Evolutionary conservation across 2,797 vertebrate species (phyloP).

Genomic region (Scolopax bukidnonensis): DNA sequence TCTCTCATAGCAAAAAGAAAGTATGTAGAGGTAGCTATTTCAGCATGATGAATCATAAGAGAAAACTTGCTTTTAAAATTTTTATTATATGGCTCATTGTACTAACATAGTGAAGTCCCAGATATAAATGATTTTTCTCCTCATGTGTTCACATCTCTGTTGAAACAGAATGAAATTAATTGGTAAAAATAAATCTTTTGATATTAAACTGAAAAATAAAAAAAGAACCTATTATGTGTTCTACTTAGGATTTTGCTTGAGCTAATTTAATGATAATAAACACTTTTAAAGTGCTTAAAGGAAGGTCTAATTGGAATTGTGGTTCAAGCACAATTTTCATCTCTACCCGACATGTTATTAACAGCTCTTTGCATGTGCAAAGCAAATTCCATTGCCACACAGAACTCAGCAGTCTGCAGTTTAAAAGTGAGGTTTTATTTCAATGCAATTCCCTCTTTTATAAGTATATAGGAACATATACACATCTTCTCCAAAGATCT

Average conservation of each 20-base stretch:
- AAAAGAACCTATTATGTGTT: not conserved
- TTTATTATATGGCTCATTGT: not conserved
- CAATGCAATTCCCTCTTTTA: not conserved
- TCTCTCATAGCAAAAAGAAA: not conserved
- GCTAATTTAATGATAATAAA: not conserved
- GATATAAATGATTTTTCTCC: slow-evolving; percentile 1
- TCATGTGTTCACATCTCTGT: not conserved
- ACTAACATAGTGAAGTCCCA: not conserved
- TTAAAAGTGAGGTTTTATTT: not conserved
- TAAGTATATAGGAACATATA: not conserved
- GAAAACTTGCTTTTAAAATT: not conserved
- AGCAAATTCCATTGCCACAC: not conserved
- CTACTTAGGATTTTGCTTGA: not conserved
- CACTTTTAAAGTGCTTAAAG: not conserved
- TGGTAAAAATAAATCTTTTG: not conserved
- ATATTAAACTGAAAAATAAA: not conserved
- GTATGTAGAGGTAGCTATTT: not conserved
- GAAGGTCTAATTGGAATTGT: not conserved
- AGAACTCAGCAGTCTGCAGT: not conserved
- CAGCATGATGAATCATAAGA: not conserved
- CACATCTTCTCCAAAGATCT: not conserved
- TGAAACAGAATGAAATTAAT: not conserved
- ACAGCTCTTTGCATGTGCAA: not conserved
- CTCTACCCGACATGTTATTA: not conserved
- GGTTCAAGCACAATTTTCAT: not conserved